These are phyloP conservation scores for Larimichthys crocea DNA, from an alignment of 2,113 vertebrate genomes.

Conservation along the genomic window DNA sequence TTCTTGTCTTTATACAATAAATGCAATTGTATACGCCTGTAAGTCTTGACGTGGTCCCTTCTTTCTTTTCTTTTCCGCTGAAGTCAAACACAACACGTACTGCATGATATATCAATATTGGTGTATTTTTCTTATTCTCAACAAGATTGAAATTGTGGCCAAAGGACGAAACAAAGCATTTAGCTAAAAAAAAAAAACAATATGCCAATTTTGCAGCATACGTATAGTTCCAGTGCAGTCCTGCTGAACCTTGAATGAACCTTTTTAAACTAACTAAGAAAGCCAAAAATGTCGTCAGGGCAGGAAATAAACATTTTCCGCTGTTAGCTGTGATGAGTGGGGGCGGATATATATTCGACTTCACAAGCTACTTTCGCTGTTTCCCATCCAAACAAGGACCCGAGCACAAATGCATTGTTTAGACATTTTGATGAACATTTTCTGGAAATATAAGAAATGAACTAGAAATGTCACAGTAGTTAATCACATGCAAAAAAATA, in stretches of 20 bases:
- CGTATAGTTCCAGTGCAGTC: constrained; percentile 38
- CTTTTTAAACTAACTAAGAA: background rate
- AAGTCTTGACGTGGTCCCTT: background rate
- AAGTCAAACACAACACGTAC: constrained; percentile 31
- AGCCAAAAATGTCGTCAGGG: constrained; percentile 24
- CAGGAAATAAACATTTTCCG: constrained; percentile 49
- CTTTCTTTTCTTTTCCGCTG: background rate
- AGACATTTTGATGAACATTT: background rate
- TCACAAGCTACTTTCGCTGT: background rate
- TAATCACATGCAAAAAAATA: background rate
- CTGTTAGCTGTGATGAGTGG: background rate
- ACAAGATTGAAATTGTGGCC: constrained; percentile 31
- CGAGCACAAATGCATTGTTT: background rate
- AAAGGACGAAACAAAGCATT: constrained; percentile 21
- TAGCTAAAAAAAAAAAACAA: background rate
- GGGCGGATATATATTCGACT: background rate
- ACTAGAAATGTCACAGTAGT: background rate
- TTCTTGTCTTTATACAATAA: constrained; percentile 80
- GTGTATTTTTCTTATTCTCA: constrained; percentile 30
- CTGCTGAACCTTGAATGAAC: constrained; percentile 36
- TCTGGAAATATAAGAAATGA: background rate
- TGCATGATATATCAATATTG: constrained; percentile 4
- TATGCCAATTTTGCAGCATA: background rate
- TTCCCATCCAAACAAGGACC: background rate
- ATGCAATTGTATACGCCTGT: constrained; percentile 73